A percentile compares a stretch with the other conserved stretches of the same genome.
These are phyloP conservation scores for Heliconius hortense DNA, from an alignment of 2,888 invertebrate species.

Conservation along the genomic window DNA sequence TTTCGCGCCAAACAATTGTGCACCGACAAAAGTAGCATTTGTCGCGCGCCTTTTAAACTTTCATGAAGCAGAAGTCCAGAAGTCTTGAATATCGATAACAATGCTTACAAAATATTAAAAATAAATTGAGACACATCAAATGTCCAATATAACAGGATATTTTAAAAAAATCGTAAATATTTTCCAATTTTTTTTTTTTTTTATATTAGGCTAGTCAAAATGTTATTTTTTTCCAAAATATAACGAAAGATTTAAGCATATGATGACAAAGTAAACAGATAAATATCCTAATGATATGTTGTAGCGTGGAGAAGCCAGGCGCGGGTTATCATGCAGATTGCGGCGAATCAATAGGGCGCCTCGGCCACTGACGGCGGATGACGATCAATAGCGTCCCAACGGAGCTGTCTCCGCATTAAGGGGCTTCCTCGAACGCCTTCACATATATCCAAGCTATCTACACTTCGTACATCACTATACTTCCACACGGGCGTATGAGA, in stretches of 20 bases:
- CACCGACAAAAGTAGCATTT: slow-evolving; percentile 28
- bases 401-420: slow-evolving; percentile 80
- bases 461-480: slow-evolving; percentile 56
- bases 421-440: slow-evolving; percentile 81
- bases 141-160: not conserved
- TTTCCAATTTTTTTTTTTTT: not conserved
- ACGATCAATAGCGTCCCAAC: slow-evolving; percentile 80
- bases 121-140: not conserved
- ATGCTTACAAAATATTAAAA: not conserved
- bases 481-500: slow-evolving; percentile 35
- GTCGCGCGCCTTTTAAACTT: slow-evolving; percentile 40
- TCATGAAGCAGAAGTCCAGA: not conserved
- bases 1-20: slow-evolving; percentile 40
- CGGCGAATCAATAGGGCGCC: slow-evolving; percentile 81
- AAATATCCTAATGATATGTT: slow-evolving; percentile 39
- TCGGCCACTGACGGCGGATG: slow-evolving; percentile 80
- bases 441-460: slow-evolving; percentile 74
- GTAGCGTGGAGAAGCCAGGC: slow-evolving; percentile 67
- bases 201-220: not conserved
- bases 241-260: not conserved
- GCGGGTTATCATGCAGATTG: slow-evolving; percentile 81
- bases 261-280: slow-evolving; percentile 19
- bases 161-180: not conserved
- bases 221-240: not conserved
- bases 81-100: not conserved